These are phyloP conservation scores for Stegastes partitus DNA, from an alignment of 2,113 vertebrate species.

Conservation along the genomic window DNA sequence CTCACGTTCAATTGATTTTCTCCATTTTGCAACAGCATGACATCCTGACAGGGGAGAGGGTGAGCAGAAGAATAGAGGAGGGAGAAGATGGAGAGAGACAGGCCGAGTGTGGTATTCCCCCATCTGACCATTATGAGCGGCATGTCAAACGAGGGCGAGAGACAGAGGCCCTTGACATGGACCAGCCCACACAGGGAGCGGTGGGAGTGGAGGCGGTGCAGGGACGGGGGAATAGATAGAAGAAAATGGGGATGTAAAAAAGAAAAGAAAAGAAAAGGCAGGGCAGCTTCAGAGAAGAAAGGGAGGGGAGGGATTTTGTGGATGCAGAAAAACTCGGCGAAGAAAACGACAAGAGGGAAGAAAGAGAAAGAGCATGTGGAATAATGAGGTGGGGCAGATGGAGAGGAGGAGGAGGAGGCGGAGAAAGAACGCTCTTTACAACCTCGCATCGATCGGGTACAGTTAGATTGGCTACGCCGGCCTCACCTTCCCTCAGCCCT, in stretches of 20 bases:
- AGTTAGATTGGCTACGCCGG: conserved; percentile 54
- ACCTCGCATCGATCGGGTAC: conserved; percentile 78
- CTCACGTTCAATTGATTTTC: conserved; percentile 77
- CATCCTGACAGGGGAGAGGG: conserved; percentile 69
- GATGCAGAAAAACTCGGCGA: conserved; percentile 26
- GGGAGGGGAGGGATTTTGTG: neutral
- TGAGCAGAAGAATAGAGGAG: conserved; percentile 62
- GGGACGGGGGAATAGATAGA: conserved; percentile 19
- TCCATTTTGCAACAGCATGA: conserved; percentile 70
- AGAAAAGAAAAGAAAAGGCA: neutral
- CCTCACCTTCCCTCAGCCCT: conserved; percentile 36
- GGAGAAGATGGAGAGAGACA: conserved; percentile 66
- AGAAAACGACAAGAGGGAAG: conserved; percentile 9
- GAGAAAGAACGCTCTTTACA: conserved; percentile 61
- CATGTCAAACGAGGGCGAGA: conserved; percentile 87
- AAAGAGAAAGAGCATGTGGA: conserved; percentile 19
- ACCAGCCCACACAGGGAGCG: conserved; percentile 78
- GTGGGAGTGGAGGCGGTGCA: neutral
- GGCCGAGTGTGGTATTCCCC: conserved; percentile 76
- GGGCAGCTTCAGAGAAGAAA: conserved; percentile 3
- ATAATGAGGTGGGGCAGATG: conserved; percentile 50
- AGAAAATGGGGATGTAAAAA: conserved; percentile 24
- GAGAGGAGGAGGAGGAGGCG: conserved; percentile 27
- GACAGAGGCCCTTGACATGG: conserved; percentile 83
- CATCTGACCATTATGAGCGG: conserved; percentile 88